Percentiles rank a stretch among this genome's conserved stretches.
Evolutionary conservation across 37 sponge, comb jelly and placozoan species (phyloP).

Genomic region (Mnemiopsis leidyi): DNA sequence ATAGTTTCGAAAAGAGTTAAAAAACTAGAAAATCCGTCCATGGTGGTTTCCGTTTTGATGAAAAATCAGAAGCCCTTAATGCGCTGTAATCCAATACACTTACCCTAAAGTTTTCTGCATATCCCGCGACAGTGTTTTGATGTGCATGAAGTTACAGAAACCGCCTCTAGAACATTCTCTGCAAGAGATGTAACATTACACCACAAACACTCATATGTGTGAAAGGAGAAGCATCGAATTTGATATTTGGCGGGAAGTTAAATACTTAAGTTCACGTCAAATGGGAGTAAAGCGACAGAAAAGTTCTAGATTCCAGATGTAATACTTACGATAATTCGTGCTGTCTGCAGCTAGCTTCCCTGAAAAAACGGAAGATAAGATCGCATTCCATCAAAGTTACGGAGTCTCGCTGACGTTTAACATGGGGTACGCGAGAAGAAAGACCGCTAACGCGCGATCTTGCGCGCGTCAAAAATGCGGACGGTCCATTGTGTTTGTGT

Average conservation of each 20-base stretch:
- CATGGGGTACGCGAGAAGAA: too few relatives aligned
- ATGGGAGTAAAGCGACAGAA: too few relatives aligned
- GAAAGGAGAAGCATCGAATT: background rate
- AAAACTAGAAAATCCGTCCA: too few relatives aligned
- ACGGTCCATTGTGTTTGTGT: background rate
- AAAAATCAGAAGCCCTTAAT: background rate
- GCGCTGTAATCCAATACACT: background rate
- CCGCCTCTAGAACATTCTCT: slow-evolving; percentile 71
- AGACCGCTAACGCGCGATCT: background rate
- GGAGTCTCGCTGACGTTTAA: background rate
- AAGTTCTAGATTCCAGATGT: too few relatives aligned
- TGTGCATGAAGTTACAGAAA: slow-evolving; percentile 99
- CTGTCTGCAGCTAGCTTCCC: slow-evolving; percentile 63
- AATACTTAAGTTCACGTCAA: too few relatives aligned
- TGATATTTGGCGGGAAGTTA: background rate
- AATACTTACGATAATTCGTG: slow-evolving; percentile 54
- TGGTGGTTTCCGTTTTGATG: background rate
- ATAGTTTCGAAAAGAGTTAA: too few relatives aligned
- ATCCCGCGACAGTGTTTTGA: slow-evolving; percentile 89
- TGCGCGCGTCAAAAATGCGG: background rate
- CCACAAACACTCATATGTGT: background rate
- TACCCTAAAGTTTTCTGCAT: slow-evolving; percentile 70
- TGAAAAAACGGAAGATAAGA: background rate
- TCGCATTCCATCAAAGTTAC: background rate
- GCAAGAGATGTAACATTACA: background rate